Evolutionary conservation across 2,888 invertebrate genomes (phyloP), one percentile per base, ranked within the genome.

Genomic region (Entomobrya proxima): DNA sequence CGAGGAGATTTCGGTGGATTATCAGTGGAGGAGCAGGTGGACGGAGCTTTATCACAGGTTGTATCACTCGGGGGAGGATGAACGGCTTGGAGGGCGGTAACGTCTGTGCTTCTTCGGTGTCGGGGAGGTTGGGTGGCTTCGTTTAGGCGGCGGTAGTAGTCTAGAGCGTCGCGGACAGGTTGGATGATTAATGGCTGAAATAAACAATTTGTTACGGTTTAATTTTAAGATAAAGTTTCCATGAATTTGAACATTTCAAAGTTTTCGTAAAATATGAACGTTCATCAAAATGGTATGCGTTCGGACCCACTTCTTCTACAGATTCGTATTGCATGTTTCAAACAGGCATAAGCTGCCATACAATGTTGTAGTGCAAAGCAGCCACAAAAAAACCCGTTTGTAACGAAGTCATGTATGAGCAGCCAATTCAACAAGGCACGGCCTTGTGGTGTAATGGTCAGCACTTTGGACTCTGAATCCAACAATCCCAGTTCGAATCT

Each of bases 111-210:
- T 90, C 94, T 94, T 64, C 94, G 93, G 87, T 94, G 93, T 89
- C 93, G 92, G 44, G 94, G 92, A 90, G 94, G 94, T 91, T 94
- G 93, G 21, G 93, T 93, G 5, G 94, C 93, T 90, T 94, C 94
- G 91, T 94, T 94, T 88, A 94, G 91, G 86, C 93, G 92, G 44
- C 94, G 92, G 90, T 94, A 94, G 90, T 94, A 94, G 35, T 94
- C 94, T 85, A 94, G 91, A 5, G 94, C 94, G 88, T 93, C 93
- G 83, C 93, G 92, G 2, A 94, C 94, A 0, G 94, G 94, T 79
- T 93, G 93, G 55, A 94, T 93, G 89, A 94, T 94, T 90, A 94
- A 92, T 79, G 93, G 93, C 94, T 94, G 91, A 1, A 92, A 91
- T 88, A 61, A 35, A 30, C 78, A 67, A 84, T 77, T 37, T 35